phyloP scores from a whole-genome alignment of 1,140 invertebrate species.

The Episyrphus balteatus region DNA sequence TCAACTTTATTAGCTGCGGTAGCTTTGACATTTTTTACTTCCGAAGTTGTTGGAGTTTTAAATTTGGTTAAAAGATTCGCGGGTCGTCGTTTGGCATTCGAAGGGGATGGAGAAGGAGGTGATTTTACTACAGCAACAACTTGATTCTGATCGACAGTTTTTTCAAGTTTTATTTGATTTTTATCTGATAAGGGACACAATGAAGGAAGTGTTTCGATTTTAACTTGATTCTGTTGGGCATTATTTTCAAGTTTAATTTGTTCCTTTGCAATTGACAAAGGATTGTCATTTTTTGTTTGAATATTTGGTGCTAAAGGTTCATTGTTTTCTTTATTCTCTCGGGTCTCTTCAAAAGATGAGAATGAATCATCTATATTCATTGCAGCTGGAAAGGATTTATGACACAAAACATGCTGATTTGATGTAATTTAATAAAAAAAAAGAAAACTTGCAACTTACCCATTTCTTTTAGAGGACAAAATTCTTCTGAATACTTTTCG shows the following conservation, averaged over 20 bases:
- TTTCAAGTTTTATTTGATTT: not conserved
- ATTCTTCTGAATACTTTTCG: constrained; percentile 4
- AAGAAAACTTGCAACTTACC: constrained; percentile 1
- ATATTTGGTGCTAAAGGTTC: not conserved
- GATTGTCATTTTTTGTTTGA: not conserved
- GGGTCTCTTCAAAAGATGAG: not conserved
- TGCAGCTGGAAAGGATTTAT: not conserved
- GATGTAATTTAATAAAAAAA: not conserved
- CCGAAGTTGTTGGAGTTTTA: not conserved
- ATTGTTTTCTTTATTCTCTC: not conserved
- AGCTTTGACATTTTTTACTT: not conserved
- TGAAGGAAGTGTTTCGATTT: too few species aligned
- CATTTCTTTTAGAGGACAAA: constrained; percentile 2
- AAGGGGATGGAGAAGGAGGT: not conserved
- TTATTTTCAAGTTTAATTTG: not conserved
- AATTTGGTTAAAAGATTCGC: not conserved
- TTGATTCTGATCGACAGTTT: not conserved
- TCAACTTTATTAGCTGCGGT: not conserved
- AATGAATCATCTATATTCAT: not conserved
- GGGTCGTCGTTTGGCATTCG: not conserved
- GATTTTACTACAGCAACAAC: not conserved
- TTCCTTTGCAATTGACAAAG: not conserved
- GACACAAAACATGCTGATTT: not conserved
- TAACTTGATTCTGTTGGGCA: not conserved
- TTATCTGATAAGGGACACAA: too few species aligned